Conservation (phyloP, 2,113 vertebrate species). For the Rattus rattus region DNA sequence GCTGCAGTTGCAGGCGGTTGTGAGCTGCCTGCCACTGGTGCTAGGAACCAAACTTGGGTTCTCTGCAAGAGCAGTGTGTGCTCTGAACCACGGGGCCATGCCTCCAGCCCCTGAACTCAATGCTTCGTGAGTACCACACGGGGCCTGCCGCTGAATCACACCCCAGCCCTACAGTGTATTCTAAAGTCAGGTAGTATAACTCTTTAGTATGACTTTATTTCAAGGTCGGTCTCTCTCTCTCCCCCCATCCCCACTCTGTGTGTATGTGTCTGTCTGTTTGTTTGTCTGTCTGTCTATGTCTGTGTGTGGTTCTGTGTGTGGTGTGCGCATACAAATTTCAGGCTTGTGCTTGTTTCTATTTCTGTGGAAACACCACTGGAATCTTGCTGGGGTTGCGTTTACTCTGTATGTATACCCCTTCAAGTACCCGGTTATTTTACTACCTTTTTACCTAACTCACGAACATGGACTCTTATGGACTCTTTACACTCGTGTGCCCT, state of each 20-base stretch:
- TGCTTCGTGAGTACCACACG: not conserved
- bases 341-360: not conserved
- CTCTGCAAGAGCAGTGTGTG: not conserved
- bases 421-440: not conserved
- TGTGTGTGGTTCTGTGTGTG: not conserved
- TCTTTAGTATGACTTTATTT: not conserved
- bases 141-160: not conserved
- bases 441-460: not conserved
- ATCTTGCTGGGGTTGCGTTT: not conserved
- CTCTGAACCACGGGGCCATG: too few species aligned
- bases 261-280: too few species aligned
- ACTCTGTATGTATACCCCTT: not conserved
- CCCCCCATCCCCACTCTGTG: not conserved
- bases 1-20: not conserved
- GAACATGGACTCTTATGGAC: not conserved
- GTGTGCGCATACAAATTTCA: not conserved
- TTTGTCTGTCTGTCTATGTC: too few species aligned
- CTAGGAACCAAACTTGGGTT: not conserved
- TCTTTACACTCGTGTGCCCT: not conserved
- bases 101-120: not conserved
- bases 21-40: not conserved
- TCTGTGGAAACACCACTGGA: not conserved
- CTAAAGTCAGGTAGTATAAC: not conserved
- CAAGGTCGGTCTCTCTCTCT: accelerated
- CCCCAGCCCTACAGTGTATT: not conserved